Evolutionary conservation across 2,888 invertebrate species (phyloP), one percentile per base, ranked within the genome.

Genomic region (Papilio demoleus): DNA sequence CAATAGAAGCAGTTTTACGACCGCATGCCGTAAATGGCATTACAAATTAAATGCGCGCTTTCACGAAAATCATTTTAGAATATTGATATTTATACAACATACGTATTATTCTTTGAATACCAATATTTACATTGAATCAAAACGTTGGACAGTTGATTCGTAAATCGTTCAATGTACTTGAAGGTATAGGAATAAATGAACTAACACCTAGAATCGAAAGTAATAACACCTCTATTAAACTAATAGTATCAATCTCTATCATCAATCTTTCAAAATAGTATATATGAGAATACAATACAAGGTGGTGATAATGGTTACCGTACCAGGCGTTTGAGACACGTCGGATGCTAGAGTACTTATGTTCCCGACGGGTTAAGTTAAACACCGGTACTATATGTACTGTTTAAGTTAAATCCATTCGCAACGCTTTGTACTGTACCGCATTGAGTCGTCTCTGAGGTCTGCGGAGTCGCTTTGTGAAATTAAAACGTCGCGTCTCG

Each of bases 1-100:
- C 31, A 31, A 63, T 47, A 56, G 53, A 36, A 42, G 22, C 19
- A 19, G 9, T 65, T 65, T 65, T 65, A 65, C 65, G 65, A 65
- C 17, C 19, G 31, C 31, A n/a, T 12, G 34, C 65, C 19, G 17
- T 19, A 58, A 65, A 65, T 65, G 56, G 65, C 56, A 31, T 58
- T 42, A 24, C 53, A 34, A 27, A 58, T 58, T 66, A 47, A 47
- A 24, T 31, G 34, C 36, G 31, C 62, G 24, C 11, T 58, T 63
- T 42, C 12, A 3, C 3, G 14, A 64, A 47, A 64, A 11, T 50
- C 45, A 65, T 64, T 56, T 42, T 65, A 22, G 34, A 61, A 31
- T 65, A 42, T 58, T n/a, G 22, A 50, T 59, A 42, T 63, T 60
- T 42, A 42, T 42, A 17, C 17, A 17, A 17, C 42, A 17, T 17